A percentile compares a stretch with the other conserved stretches of the same genome.
Conservation (phyloP, 2,888 invertebrate species). For the Drosophila robusta region DNA sequence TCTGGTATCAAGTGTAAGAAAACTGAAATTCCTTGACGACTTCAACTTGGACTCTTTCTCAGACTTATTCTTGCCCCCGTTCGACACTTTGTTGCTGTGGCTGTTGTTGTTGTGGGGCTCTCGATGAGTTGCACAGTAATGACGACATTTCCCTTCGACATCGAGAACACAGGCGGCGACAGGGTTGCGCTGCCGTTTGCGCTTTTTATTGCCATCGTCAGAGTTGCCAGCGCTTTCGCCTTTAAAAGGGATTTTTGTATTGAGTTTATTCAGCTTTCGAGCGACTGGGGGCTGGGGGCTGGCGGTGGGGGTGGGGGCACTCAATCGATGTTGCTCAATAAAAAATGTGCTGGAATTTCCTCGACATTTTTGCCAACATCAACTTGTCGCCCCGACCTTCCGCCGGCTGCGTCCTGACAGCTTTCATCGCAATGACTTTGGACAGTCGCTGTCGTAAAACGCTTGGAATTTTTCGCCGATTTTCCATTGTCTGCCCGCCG, state of each 20-base stretch:
- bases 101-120: not conserved
- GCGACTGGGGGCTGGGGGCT: not conserved
- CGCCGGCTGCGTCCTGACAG: not conserved
- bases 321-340: conserved; percentile 72
- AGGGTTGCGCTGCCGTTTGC: conserved; percentile 48
- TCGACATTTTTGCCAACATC: conserved; percentile 51
- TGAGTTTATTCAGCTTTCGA: conserved; percentile 66
- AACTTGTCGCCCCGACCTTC: not conserved
- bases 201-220: conserved; percentile 68
- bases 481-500: conserved; percentile 35
- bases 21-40: conserved; percentile 55
- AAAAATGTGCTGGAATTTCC: conserved; percentile 65
- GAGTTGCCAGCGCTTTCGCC: conserved; percentile 34
- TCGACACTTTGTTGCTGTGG: conserved; percentile 2
- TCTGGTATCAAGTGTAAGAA: conserved; percentile 65
- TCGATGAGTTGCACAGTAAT: conserved; percentile 66
- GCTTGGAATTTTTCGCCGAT: conserved; percentile 51
- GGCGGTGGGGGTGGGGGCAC: conserved; percentile 15
- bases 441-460: conserved; percentile 44
- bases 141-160: conserved; percentile 76
- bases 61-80: not conserved
- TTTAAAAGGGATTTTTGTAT: conserved; percentile 57
- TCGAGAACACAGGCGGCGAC: conserved; percentile 4
- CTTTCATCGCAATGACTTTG: conserved; percentile 41
- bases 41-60: conserved; percentile 48